Percentiles rank a stretch among this genome's conserved stretches.
phyloP scores from a whole-genome alignment of 2,113 vertebrate genomes.

The Pleuronectes platessa region DNA sequence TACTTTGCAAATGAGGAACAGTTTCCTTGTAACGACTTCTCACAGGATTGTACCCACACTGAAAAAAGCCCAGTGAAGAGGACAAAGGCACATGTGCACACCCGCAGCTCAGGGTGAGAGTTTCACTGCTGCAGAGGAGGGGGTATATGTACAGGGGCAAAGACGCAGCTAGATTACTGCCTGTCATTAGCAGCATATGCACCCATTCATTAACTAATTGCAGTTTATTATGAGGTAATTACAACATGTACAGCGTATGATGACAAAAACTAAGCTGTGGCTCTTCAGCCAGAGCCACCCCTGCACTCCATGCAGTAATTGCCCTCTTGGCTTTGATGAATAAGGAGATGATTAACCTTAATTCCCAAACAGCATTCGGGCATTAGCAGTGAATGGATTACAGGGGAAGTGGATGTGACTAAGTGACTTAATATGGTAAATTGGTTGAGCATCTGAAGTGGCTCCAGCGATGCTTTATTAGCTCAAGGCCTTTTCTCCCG shows the following conservation, averaged over 20 bases:
- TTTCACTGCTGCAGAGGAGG: not conserved
- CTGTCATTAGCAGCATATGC: slow-evolving; percentile 76
- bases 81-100: slow-evolving; percentile 15
- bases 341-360: slow-evolving; percentile 96
- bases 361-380: slow-evolving; percentile 89
- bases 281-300: slow-evolving; percentile 79
- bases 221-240: slow-evolving; percentile 88
- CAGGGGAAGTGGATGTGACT: slow-evolving; percentile 86
- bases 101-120: slow-evolving; percentile 4
- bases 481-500: slow-evolving; percentile 68
- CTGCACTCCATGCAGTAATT: slow-evolving; percentile 88
- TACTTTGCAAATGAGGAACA: not conserved
- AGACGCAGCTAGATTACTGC: slow-evolving; percentile 56
- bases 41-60: not conserved
- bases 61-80: not conserved
- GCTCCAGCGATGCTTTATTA: slow-evolving; percentile 72
- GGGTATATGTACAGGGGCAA: slow-evolving; percentile 2
- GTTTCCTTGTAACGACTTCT: not conserved
- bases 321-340: slow-evolving; percentile 89
- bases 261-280: slow-evolving; percentile 78
- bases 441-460: slow-evolving; percentile 79
- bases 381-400: slow-evolving; percentile 94
- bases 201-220: slow-evolving; percentile 87
- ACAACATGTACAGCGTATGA: slow-evolving; percentile 79
- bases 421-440: slow-evolving; percentile 92